phyloP scores from a whole-genome alignment of 1,140 invertebrate genomes.

The Proctacanthus coquilletti region DNA sequence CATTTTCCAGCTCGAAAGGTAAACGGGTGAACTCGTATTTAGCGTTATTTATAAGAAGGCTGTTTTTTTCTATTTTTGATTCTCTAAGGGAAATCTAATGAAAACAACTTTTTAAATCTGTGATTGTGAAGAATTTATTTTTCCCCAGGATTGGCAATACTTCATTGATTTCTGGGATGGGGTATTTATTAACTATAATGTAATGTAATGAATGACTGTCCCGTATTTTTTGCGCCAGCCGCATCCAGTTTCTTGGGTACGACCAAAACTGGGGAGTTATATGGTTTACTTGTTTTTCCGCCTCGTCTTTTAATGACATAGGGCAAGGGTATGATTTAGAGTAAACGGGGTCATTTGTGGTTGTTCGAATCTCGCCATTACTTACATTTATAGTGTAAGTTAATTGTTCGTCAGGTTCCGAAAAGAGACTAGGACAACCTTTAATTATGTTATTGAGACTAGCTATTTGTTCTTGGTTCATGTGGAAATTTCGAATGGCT shows the following conservation, averaged over 20 bases:
- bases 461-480: too few relatives aligned
- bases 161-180: constrained; percentile 11
- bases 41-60: constrained; percentile 9
- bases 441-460: too few relatives aligned
- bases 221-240: constrained; percentile 14
- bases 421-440: too few relatives aligned
- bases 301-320: constrained; percentile 15
- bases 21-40: constrained; percentile 15
- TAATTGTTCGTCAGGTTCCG: too few relatives aligned
- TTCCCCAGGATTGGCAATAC: constrained; percentile 9
- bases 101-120: constrained; percentile 28
- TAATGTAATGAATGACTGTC: constrained; percentile 25
- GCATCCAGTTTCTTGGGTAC: constrained; percentile 15
- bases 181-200: constrained; percentile 14
- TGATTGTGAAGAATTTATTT: constrained; percentile 9
- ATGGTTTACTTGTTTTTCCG: constrained; percentile 14
- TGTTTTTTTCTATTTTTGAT: constrained; percentile 10
- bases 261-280: constrained; percentile 13
- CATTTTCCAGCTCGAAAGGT: constrained; percentile 29
- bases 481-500: too few relatives aligned
- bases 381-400: constrained; percentile 11
- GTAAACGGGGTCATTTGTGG: constrained; percentile 10
- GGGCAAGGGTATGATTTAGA: constrained; percentile 19
- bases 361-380: constrained; percentile 16
- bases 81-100: constrained; percentile 14